These are phyloP conservation scores for Hirtodrosophila confusa DNA, from an alignment of 2,888 invertebrate genomes.

Conservation along the genomic window DNA sequence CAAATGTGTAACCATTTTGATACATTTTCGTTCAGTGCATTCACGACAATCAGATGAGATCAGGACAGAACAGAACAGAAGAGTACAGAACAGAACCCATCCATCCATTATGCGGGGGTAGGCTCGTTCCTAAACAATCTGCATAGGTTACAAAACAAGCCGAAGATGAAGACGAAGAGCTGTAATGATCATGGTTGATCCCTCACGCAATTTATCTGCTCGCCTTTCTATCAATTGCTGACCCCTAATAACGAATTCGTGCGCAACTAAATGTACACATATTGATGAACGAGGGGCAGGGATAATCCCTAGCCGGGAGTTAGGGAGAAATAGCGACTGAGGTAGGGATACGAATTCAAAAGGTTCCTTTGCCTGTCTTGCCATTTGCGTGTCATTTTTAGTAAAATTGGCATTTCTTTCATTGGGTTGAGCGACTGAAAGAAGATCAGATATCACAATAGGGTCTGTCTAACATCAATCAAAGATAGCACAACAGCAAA, in stretches of 20 bases:
- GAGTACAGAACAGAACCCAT: not conserved
- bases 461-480: slow-evolving; percentile 62
- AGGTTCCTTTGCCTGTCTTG: slow-evolving; percentile 30
- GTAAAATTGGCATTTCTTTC: slow-evolving; percentile 74
- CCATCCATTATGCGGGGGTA: slow-evolving; percentile 13
- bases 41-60: slow-evolving; percentile 16
- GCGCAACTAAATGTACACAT: slow-evolving; percentile 73
- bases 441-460: slow-evolving; percentile 58
- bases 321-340: slow-evolving; percentile 5
- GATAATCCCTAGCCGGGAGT: slow-evolving; percentile 37
- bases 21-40: slow-evolving; percentile 25
- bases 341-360: slow-evolving; percentile 24
- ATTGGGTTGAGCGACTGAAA: slow-evolving; percentile 11
- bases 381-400: slow-evolving; percentile 75
- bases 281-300: slow-evolving; percentile 55
- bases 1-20: not conserved
- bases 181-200: slow-evolving; percentile 54
- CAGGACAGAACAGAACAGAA: not conserved
- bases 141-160: slow-evolving; percentile 40
- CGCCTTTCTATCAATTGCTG: slow-evolving; percentile 67
- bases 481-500: slow-evolving; percentile 45
- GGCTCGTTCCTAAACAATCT: slow-evolving; percentile 23
- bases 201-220: slow-evolving; percentile 68
- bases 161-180: slow-evolving; percentile 4
- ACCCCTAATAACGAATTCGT: slow-evolving; percentile 77